phyloP scores from a whole-genome alignment of 2,888 invertebrate genomes.

The Drosophila melanocephala region DNA sequence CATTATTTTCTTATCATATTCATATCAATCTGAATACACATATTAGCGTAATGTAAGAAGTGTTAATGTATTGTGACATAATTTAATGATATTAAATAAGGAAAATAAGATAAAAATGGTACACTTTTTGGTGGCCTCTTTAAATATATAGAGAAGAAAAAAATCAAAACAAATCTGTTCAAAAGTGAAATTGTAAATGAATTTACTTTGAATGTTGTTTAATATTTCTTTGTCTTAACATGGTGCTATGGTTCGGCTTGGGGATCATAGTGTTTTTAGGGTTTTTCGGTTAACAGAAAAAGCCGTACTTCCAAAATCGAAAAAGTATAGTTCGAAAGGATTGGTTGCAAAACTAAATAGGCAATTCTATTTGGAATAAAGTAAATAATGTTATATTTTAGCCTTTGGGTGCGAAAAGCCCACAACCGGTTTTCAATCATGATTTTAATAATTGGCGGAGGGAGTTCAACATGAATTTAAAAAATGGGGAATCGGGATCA shows the following conservation, averaged over 20 bases:
- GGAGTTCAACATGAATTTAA: not conserved
- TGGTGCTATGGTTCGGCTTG: accelerated
- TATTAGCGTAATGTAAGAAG: not conserved
- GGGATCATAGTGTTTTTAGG: not conserved
- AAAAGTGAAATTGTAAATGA: not conserved
- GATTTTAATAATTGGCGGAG: not conserved
- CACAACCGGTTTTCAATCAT: not conserved
- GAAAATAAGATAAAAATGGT: not conserved
- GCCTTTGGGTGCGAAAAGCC: not conserved
- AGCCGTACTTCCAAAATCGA: accelerated
- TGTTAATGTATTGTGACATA: not conserved
- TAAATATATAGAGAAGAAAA: not conserved
- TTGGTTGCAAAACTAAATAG: not conserved
- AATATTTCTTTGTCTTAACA: not conserved
- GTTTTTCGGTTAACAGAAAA: not conserved
- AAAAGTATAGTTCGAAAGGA: not conserved
- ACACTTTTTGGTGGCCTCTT: not conserved
- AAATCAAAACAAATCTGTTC: not conserved
- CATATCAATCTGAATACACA: not conserved
- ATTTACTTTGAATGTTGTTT: not conserved
- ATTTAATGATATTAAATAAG: not conserved
- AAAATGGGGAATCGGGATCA: not conserved
- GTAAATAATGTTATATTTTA: not conserved
- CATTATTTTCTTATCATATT: not conserved
- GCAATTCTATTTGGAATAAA: not conserved